Conservation (phyloP, 2,113 vertebrate genomes). For the Alligator mississippiensis region DNA sequence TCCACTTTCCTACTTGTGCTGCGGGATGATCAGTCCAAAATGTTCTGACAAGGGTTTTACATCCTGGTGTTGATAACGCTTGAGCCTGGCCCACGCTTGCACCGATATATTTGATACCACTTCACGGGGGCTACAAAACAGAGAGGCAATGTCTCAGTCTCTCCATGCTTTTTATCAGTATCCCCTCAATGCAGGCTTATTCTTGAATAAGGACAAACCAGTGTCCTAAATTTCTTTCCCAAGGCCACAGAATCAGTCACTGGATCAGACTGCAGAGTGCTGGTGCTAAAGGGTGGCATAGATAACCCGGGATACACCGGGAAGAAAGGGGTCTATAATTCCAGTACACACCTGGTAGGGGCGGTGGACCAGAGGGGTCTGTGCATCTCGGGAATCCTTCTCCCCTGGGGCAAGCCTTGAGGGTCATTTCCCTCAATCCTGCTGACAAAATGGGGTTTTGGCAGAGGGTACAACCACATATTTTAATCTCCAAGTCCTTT, state of each 20-base stretch:
- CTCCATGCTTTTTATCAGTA: neutral
- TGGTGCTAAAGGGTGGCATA: neutral
- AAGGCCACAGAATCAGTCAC: neutral
- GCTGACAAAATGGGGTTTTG: neutral
- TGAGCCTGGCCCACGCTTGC: neutral
- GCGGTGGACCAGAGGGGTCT: neutral
- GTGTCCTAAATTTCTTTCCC: neutral
- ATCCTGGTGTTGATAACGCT: neutral
- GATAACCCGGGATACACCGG: neutral
- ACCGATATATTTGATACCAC: neutral
- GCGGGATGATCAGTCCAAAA: neutral
- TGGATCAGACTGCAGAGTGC: neutral
- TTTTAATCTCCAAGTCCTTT: rapidly evolving
- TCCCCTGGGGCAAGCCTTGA: neutral
- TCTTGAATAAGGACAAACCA: neutral
- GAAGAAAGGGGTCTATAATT: neutral
- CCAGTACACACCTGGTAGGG: neutral
- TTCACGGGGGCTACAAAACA: neutral
- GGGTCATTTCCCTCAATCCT: neutral
- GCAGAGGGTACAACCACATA: neutral
- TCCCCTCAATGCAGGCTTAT: neutral
- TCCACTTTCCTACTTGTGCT: neutral
- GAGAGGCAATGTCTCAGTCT: no score
- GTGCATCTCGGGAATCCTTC: neutral
- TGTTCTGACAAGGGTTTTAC: neutral